Evolutionary conservation across 1,140 invertebrate species (phyloP), one percentile per base, ranked within the genome.

Genomic region (Drosophila sulfurigaster): DNA sequence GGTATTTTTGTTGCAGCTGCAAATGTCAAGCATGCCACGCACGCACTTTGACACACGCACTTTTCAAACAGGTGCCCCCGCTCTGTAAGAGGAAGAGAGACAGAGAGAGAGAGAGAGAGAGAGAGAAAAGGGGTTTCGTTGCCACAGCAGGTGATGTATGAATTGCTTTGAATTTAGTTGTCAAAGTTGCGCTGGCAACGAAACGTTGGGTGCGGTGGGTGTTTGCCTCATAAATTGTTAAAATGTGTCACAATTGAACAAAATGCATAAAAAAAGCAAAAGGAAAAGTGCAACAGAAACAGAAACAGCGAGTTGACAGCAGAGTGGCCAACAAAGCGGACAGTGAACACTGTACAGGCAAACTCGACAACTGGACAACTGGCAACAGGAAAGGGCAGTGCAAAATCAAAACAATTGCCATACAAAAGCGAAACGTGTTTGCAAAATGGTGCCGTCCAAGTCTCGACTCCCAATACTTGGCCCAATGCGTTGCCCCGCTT

Each of bases 111-210:
- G 16, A 16, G 20, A 20, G 3, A 25, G 20, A 25, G 20, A 3
- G 20, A 25, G 3, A 25, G 20, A 25, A 64, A 54, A 64, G 46
- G 43, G 41, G 59, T 35, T 28, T 51, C 49, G 16, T 15, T 6
- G 32, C 67, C 68, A 65, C 73, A 62, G 64, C 78, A 69, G 58
- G 46, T 91, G 87, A 86, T 82, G 72, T 73, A 75, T 86, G 89
- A 87, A 89, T 91, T 89, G 89, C 85, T 86, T 82, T 81, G 78
- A 91, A 91, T 91, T 91, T 91, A 91, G 89, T 91, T 91, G 85
- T 91, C 89, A 91, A 82, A 85, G 79, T 60, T 58, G 59, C 67
- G 62, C 15, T 15, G 71, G 63, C 20, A 25, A 25, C 20, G 20
- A 25, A 25, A 25, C 45, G 45, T 49, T 32, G 64, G 41, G 56